Evolutionary conservation across 1,140 invertebrate species (phyloP), one percentile per base, ranked within the genome.

Genomic region (Leptinotarsa undecemlineata): DNA sequence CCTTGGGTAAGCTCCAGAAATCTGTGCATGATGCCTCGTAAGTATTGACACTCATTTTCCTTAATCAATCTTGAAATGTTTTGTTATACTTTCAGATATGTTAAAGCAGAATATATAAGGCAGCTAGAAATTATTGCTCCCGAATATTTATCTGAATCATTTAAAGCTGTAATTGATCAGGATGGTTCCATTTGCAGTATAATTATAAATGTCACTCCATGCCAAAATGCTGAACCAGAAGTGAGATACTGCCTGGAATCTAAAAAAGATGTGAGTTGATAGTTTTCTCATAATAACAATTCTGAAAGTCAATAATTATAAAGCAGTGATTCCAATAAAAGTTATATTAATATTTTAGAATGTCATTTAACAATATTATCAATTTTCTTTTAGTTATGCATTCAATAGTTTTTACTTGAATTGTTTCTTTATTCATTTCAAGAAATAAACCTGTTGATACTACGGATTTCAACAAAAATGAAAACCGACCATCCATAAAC

Each of bases 101-200:
- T 95, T 0, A 94, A 94, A 84, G 90, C 91, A 77, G 87, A 92
- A 78, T 96, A 96, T 82, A 85, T 96, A 1, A 90, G 92, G 82
- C 91, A 94, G 81, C 88, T 95, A 70, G 90, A 92, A 79, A 87
- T 86, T 11, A 88, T 95, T 85, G 93, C 93, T 3, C 92, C 93
- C 13, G 92, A 92, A 84, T 96, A 96, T 86, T 86, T 94, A 17
- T 88, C 89, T 21, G 94, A 96, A 86, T 90, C 91, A 77, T 96
- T 91, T 81, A 89, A 90, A 78, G 92, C 90, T 6, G 79, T 87
- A n/a, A 89, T 88, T 71, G 89, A 91, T 81, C 89, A 90, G 83
- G 87, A 88, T 79, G 87, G 89, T 61, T 84, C 87, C 77, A 81
- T 90, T 51, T 87, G 87, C 77, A 85, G 90, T 42, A 90, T 92